A percentile compares a stretch with the other conserved stretches of the same genome.
Evolutionary conservation across 2,113 vertebrate genomes (phyloP).

Genomic region (Lepus americanus): DNA sequence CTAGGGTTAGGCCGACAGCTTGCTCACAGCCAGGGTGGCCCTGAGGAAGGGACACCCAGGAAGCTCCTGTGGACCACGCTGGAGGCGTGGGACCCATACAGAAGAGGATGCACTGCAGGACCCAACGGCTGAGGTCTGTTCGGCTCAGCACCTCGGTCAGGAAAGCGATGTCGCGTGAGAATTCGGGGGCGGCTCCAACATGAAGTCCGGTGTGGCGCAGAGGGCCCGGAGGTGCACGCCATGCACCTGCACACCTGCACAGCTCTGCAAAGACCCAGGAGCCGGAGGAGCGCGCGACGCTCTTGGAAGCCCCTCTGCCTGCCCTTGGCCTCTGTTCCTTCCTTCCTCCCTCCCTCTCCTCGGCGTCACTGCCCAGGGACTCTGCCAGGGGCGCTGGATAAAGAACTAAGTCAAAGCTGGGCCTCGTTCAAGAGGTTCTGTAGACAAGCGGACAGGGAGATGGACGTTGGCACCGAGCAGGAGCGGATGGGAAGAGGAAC

Average conservation of each 20-base stretch:
- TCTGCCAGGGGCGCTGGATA: slow-evolving; percentile 57
- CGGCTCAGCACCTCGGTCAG: neutral
- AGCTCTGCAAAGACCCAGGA: neutral
- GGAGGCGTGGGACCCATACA: neutral
- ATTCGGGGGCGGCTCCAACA: neutral
- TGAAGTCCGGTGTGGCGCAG: neutral
- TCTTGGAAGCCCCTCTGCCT: neutral
- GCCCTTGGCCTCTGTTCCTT: neutral
- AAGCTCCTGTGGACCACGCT: neutral
- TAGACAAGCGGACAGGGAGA: slow-evolving; percentile 65
- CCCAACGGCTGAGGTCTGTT: neutral
- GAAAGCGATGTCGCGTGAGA: neutral
- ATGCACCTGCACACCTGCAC: too few species aligned
- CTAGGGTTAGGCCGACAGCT: too few species aligned
- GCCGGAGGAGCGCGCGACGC: neutral
- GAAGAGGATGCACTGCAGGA: neutral
- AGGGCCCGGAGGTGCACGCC: too few species aligned
- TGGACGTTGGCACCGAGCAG: slow-evolving; percentile 31
- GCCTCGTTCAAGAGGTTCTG: slow-evolving; percentile 67
- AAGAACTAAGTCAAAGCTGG: slow-evolving; percentile 53
- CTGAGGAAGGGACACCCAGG: neutral
- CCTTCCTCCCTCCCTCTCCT: neutral
- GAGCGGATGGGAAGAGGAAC: slow-evolving; percentile 63
- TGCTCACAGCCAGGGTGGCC: neutral
- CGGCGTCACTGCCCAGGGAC: neutral